A percentile compares a stretch with the other conserved stretches of the same genome.
Evolutionary conservation across 37 sponge, comb jelly and placozoan genomes (phyloP).

Genomic region (Cliona cf. orientalis): DNA sequence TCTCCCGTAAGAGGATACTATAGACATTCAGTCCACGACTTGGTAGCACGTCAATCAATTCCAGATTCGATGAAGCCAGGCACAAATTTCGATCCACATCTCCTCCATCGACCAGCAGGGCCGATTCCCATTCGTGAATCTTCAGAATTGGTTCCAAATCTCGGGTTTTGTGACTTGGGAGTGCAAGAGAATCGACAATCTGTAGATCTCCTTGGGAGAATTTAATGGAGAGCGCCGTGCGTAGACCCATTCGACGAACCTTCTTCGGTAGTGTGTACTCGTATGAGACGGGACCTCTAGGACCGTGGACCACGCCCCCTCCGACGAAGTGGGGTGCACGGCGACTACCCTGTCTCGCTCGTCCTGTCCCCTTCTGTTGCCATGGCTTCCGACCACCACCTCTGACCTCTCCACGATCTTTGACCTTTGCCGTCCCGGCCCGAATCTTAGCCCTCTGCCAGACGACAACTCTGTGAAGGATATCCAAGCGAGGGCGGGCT

Average conservation of each 20-base stretch:
- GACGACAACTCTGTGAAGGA: conserved; percentile 83
- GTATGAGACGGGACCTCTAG: conserved; percentile 75
- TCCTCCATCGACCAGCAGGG: conserved; percentile 84
- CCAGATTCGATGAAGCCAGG: conserved; percentile 61
- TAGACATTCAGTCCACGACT: conserved; percentile 80
- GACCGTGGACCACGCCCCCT: conserved; percentile 92
- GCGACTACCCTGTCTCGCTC: conserved; percentile 88
- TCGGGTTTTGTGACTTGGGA: conserved; percentile 49
- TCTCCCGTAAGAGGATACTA: conserved; percentile 71
- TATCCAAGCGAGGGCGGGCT: conserved; percentile 79
- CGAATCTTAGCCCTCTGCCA: conserved; percentile 90
- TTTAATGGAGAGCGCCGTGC: conserved; percentile 86
- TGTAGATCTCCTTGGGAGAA: conserved; percentile 84
- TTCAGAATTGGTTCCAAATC: conserved; percentile 51
- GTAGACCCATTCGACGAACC: conserved; percentile 67
- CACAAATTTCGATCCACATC: conserved; percentile 56
- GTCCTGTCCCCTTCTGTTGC: conserved; percentile 86
- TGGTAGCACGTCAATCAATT: conserved; percentile 74
- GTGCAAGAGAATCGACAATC: conserved; percentile 76
- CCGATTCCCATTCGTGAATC: conserved; percentile 65
- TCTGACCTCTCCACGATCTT: conserved; percentile 84
- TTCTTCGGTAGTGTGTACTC: conserved; percentile 86
- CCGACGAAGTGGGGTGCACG: conserved; percentile 82
- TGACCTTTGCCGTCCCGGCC: conserved; percentile 83
- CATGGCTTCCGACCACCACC: conserved; percentile 93